phyloP scores from a whole-genome alignment of 2,797 vertebrate genomes.

The Anabas testudineus region DNA sequence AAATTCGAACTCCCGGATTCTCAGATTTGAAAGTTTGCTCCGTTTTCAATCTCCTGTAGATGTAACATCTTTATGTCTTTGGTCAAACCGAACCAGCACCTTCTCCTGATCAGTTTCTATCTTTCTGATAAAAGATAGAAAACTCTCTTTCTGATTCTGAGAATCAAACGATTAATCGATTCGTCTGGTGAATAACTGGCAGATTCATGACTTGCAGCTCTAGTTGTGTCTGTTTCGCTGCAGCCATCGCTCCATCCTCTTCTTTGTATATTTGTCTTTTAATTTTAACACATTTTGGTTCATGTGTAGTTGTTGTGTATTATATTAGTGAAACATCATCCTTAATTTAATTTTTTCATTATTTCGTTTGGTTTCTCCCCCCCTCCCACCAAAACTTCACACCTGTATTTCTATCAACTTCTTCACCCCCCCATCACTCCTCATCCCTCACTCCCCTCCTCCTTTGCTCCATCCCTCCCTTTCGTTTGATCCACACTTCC shows the following conservation, averaged over 20 bases:
- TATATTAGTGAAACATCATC: constrained; percentile 83
- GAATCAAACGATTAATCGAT: constrained; percentile 29
- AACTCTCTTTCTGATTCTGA: too few species aligned
- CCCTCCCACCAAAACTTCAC: constrained; percentile 58
- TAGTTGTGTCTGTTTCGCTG: constrained; percentile 63
- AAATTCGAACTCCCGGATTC: background rate
- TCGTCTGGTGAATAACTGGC: background rate
- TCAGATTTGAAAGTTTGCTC: background rate
- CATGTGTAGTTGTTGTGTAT: constrained; percentile 62
- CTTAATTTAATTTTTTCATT: constrained; percentile 81
- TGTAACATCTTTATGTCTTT: background rate
- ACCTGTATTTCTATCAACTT: constrained; percentile 76
- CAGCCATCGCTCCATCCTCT: constrained; percentile 81
- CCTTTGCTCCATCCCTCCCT: constrained; percentile 43
- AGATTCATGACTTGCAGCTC: constrained; percentile 6
- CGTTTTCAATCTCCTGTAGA: background rate
- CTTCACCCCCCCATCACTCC: constrained; percentile 51
- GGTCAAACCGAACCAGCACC: background rate
- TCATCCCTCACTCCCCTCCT: constrained; percentile 59
- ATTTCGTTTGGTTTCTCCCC: constrained; percentile 70
- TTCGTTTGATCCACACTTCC: constrained; percentile 78
- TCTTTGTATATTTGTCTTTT: constrained; percentile 78
- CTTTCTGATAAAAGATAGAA: too few species aligned
- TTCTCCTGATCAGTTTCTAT: background rate
- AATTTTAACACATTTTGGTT: constrained; percentile 49